phyloP scores from a whole-genome alignment of 1,140 invertebrate genomes.

The Magallana gigas region DNA sequence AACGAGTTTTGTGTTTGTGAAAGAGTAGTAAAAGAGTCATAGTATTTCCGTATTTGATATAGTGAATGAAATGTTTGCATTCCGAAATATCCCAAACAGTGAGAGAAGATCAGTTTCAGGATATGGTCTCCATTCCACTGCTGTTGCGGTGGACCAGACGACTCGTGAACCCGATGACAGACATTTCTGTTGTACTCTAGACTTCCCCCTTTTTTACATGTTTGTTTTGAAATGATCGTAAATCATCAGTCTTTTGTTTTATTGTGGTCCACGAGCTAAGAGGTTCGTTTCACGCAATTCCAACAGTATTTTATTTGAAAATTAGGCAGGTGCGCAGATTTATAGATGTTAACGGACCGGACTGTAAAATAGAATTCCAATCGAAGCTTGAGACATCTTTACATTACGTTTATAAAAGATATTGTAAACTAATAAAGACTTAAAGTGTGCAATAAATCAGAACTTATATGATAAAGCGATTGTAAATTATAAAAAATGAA shows the following conservation, averaged over 20 bases:
- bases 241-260: constrained; percentile 19
- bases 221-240: constrained; percentile 18
- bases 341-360: not conserved
- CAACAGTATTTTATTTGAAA: constrained; percentile 29
- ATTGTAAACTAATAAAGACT: constrained; percentile 33
- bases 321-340: not conserved
- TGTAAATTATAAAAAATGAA: constrained; percentile 35
- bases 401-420: constrained; percentile 32
- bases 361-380: constrained; percentile 34
- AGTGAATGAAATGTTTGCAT: constrained; percentile 32
- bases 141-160: constrained; percentile 7
- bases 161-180: not conserved
- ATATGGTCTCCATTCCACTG: not conserved
- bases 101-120: constrained; percentile 17
- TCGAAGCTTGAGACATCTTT: constrained; percentile 9
- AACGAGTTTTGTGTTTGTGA: too few species aligned
- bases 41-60: not conserved
- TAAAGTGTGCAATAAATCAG: constrained; percentile 5
- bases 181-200: constrained; percentile 22
- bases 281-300: constrained; percentile 19
- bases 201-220: not conserved
- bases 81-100: constrained; percentile 30
- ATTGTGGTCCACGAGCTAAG: not conserved
- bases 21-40: not conserved
- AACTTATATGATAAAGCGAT: constrained; percentile 22